Conservation (phyloP, 2,888 invertebrate genomes). For the Ischnura elegans region DNA sequence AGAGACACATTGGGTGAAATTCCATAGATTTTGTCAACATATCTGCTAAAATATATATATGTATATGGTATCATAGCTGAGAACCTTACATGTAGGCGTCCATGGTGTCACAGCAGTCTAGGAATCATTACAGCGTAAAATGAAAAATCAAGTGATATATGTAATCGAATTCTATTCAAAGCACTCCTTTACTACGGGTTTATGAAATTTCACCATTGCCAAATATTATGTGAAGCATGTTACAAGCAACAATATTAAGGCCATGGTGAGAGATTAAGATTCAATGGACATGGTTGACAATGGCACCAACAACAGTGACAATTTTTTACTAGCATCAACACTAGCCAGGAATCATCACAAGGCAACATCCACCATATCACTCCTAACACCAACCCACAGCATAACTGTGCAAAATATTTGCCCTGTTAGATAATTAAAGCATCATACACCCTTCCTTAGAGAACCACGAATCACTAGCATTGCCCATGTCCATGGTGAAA, state of each 20-base stretch:
- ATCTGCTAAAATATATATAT: no score
- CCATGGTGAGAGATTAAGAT: neutral
- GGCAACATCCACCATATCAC: neutral
- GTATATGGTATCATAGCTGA: neutral
- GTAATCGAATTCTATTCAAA: neutral
- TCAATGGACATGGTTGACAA: neutral
- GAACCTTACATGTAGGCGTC: neutral
- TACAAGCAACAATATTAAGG: neutral
- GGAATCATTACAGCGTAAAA: neutral
- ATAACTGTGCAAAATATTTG: neutral
- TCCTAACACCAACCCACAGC: neutral
- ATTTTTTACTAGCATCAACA: neutral
- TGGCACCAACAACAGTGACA: neutral
- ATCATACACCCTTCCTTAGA: neutral
- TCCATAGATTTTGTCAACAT: neutral
- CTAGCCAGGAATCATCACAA: neutral
- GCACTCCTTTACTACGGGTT: neutral
- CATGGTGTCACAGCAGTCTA: neutral
- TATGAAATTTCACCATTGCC: neutral
- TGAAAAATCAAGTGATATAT: neutral
- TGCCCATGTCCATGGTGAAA: neutral
- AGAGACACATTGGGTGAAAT: neutral
- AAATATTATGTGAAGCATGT: neutral
- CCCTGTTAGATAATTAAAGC: slow-evolving; percentile 21
- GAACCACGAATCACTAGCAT: neutral